A percentile compares a stretch with the other conserved stretches of the same genome.
These are phyloP conservation scores for Trogon surrucura DNA, from an alignment of 2,113 vertebrate genomes.

Conservation along the genomic window DNA sequence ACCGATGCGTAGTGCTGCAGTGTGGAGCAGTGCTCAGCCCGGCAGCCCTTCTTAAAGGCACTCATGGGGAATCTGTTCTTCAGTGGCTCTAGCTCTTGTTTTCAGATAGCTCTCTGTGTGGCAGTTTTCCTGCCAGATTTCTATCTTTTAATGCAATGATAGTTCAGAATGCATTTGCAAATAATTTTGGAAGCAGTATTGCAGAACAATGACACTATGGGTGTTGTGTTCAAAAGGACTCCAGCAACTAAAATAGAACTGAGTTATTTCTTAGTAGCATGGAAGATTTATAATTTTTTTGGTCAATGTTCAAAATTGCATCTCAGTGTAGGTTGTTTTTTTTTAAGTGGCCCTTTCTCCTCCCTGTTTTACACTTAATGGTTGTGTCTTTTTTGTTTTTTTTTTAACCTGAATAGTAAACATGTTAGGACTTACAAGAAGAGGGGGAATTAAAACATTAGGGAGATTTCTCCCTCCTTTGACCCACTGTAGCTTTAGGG, in stretches of 20 bases:
- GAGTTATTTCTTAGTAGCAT: background rate
- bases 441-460: background rate
- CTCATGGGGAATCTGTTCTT: background rate
- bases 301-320: background rate
- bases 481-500: background rate
- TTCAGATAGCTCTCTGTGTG: background rate
- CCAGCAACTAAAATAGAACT: background rate
- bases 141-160: background rate
- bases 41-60: background rate
- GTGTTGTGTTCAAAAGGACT: background rate
- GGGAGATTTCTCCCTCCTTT: background rate
- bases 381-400: background rate
- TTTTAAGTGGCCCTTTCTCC: background rate
- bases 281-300: background rate
- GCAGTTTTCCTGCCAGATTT: background rate
- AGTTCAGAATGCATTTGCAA: background rate
- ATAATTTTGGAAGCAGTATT: slow-evolving; percentile 1
- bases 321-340: background rate
- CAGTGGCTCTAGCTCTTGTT: background rate
- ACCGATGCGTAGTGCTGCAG: background rate
- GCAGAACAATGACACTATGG: background rate
- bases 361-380: background rate
- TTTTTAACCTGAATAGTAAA: background rate
- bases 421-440: background rate
- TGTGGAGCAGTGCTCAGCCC: accelerated